Base-by-base conservation (phyloP, 2,113 vertebrate genomes). In the Rousettus leschenaultii region DNA sequence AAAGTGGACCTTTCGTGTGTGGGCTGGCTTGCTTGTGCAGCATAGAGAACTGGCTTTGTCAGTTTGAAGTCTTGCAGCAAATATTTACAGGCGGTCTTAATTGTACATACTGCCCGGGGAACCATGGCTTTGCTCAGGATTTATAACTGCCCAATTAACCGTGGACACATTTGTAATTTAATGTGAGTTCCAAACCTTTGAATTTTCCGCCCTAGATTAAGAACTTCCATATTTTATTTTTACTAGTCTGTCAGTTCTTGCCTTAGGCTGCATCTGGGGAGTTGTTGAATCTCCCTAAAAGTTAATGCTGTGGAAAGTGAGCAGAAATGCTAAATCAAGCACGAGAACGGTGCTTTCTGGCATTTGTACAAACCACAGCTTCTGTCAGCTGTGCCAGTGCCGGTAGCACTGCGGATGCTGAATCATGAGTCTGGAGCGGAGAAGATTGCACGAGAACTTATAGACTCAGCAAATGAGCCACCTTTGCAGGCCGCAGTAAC, bases 401-500 rank as follows among this genome's bases (percentile, higher is more conserved):
- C 70, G 7, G 80, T 95, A 96, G 96, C 96, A 92, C 83, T 97
- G 98, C 95, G 19, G 97, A 85, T 98, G 98, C 98, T 98, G 98
- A 98, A 94, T 99, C 98, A 98, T 97, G 98, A 97, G 63, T 97
- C 89, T 94, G 71, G 95, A 93, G 84, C 97, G 94, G 96, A 86
- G 95, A 16, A 65, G 97, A 95, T 89, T 96, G 65, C 95, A 84
- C 59, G 75, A 82, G 97, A 98, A 98, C 96, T 97, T 73, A 95
- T 48, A 95, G 96, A 98, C 97, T 98, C 98, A 98, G 98, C 98
- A 98, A 96, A 97, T 88, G 89, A 90, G 75, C 96, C 95, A 82
- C 97, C 97, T 98, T 97, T 95, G 68, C 45, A 85, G 89, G 84
- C 96, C 77, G 91, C 96, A 94, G 97, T 96, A 98, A 98, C 97